Percentiles rank a stretch among this genome's conserved stretches.
Conservation (phyloP, 2,888 invertebrate genomes). For the Zaprionus bogoriensis region DNA sequence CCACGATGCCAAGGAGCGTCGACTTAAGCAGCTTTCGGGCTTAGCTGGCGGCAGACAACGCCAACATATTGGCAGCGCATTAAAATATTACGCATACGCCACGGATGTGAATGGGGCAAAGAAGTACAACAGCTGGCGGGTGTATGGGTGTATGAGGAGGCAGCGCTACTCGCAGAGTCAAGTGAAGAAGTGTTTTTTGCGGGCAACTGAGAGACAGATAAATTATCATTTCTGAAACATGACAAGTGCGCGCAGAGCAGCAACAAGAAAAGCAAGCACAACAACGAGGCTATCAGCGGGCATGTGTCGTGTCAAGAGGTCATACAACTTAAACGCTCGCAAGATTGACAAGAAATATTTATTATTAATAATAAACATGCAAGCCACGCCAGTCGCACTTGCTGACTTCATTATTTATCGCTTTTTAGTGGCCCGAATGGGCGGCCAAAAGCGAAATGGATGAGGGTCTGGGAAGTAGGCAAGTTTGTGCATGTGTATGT, state of each 20-base stretch:
- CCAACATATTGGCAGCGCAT: conserved; percentile 62
- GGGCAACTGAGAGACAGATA: conserved; percentile 47
- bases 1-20: conserved; percentile 49
- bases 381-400: conserved; percentile 71
- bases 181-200: conserved; percentile 12
- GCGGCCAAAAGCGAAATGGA: conserved; percentile 2
- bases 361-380: conserved; percentile 78
- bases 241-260: conserved; percentile 52
- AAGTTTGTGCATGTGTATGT: neutral
- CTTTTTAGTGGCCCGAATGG: conserved; percentile 45
- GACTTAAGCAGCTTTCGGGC: conserved; percentile 69
- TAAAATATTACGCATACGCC: conserved; percentile 66
- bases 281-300: conserved; percentile 15
- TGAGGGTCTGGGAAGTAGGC: neutral
- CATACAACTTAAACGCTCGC: conserved; percentile 63
- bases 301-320: conserved; percentile 56
- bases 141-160: too few species aligned
- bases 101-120: conserved; percentile 17
- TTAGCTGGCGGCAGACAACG: conserved; percentile 55
- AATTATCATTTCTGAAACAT: conserved; percentile 58
- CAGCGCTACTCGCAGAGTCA: neutral
- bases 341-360: conserved; percentile 73
- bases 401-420: conserved; percentile 77
- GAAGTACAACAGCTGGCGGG: too few species aligned
- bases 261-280: neutral